Evolutionary conservation across 2,888 invertebrate genomes (phyloP), one percentile per base, ranked within the genome.

Genomic region (Oligia strigilis): DNA sequence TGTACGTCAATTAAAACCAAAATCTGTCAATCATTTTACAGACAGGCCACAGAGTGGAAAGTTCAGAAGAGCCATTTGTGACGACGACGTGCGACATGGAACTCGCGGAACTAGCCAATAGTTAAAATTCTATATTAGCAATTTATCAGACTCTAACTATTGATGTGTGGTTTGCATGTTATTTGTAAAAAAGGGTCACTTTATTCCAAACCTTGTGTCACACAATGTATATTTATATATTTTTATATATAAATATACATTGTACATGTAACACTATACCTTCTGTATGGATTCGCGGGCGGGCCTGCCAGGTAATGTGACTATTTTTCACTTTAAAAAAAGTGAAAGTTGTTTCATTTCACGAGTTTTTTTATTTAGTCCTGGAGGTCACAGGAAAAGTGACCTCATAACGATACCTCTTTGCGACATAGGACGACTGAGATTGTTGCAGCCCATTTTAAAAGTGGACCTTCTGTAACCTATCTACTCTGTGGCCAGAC

Each of bases 1-100:
- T 87, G 78, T 90, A 92, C 84, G 96, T 95, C 96, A 96, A 96
- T 96, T 96, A 96, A 92, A 90, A 85, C 90, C 92, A 93, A 95
- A 96, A 95, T 92, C 92, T 94, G 95, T 95, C 96, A 95, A 93
- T 96, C 96, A 95, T 90, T 81, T 84, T 90, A 74, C 60, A 73
- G 75, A 83, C 80, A 77, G 64, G n/a, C 0, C 46, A 77, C 3
- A 29, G 55, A 66, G 36, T n/a, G 62, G 19, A 14, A 52, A 13
- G 0, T 36, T 40, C 77, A 85, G 85, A 9, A 84, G 52, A 14
- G 11, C 17, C 36, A 74, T 60, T 65, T 46, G 0, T 29, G 0
- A 1, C n/a, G 0, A 1, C n/a, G 9, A 9, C 13, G 3, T 4
- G n/a, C 3, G 4, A 17, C 8, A 0, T 65, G 5, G 14, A 52